Percentiles rank a stretch among this genome's conserved stretches.
Conservation (phyloP, 2,797 vertebrate genomes). For the Delichon dasypus region DNA sequence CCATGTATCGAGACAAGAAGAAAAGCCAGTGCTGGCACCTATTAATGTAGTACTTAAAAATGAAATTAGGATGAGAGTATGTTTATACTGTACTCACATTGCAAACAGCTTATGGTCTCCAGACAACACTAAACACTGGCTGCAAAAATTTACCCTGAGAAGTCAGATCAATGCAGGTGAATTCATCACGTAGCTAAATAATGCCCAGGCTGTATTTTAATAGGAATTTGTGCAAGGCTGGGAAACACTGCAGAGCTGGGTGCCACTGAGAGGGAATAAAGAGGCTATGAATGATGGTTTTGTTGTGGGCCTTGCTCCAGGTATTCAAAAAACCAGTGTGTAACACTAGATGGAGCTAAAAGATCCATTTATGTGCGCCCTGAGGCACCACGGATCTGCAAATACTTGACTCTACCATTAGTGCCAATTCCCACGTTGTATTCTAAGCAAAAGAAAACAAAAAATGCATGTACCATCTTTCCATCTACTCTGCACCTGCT, state of each 20-base stretch:
- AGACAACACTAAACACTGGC: background rate
- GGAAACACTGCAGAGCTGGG: background rate
- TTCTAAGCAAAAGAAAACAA: slow-evolving; percentile 44
- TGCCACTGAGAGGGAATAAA: background rate
- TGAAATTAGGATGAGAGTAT: background rate
- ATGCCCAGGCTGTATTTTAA: background rate
- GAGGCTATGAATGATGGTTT: background rate
- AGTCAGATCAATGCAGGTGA: background rate
- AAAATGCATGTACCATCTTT: slow-evolving; percentile 51
- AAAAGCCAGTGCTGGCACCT: background rate
- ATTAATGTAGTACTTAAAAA: background rate
- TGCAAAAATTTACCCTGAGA: background rate
- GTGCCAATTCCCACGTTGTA: slow-evolving; percentile 7
- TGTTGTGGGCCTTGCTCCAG: background rate
- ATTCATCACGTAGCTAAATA: background rate
- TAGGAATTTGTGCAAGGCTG: background rate
- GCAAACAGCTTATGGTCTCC: background rate
- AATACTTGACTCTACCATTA: background rate
- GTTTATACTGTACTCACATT: background rate
- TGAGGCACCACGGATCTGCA: background rate
- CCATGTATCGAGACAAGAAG: background rate
- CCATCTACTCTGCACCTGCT: slow-evolving; percentile 56
- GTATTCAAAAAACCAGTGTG: background rate
- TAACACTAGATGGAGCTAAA: slow-evolving; percentile 73
- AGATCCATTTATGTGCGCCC: background rate